Conservation (phyloP, 1,140 invertebrate species). For the Aporrectodea caliginosa region DNA sequence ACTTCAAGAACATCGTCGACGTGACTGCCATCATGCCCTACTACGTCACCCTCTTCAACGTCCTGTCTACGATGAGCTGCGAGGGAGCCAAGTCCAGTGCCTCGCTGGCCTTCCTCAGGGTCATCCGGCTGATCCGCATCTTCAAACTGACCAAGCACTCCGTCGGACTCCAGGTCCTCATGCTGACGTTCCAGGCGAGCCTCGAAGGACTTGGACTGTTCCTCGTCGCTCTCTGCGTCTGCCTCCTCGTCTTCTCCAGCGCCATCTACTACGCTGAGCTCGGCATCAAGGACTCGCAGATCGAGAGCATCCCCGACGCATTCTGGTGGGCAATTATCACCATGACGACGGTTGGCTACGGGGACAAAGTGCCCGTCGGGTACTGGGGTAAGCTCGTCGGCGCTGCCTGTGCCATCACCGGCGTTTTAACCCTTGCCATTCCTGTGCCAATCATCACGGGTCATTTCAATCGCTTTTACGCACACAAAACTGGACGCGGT, state of each 20-base stretch:
- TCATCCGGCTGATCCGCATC: slow-evolving; percentile 51
- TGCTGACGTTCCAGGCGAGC: slow-evolving; percentile 57
- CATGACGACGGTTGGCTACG: slow-evolving; percentile 98
- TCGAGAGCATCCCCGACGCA: slow-evolving; percentile 83
- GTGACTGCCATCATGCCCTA: slow-evolving; percentile 58
- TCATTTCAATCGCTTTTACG: slow-evolving; percentile 99
- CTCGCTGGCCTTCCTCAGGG: slow-evolving; percentile 52
- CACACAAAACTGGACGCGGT: slow-evolving; percentile 51
- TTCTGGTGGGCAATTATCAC: slow-evolving; percentile 98
- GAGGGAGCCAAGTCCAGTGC: slow-evolving; percentile 51
- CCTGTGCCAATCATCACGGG: slow-evolving; percentile 97
- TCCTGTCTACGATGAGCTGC: slow-evolving; percentile 51
- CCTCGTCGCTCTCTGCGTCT: slow-evolving; percentile 52
- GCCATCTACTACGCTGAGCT: slow-evolving; percentile 55
- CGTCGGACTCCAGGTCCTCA: slow-evolving; percentile 57
- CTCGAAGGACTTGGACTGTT: slow-evolving; percentile 52
- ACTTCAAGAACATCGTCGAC: slow-evolving; percentile 59
- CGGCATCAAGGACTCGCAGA: slow-evolving; percentile 47
- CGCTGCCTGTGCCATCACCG: slow-evolving; percentile 88
- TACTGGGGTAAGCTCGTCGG: slow-evolving; percentile 86
- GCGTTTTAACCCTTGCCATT: slow-evolving; percentile 92
- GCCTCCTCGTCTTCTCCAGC: slow-evolving; percentile 52
- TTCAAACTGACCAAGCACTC: slow-evolving; percentile 58
- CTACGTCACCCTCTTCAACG: slow-evolving; percentile 55
- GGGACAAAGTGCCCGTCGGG: slow-evolving; percentile 57